Conservation (phyloP, 35 echinoderm and acorn worm genomes). For the Heliocidaris tuberculata region DNA sequence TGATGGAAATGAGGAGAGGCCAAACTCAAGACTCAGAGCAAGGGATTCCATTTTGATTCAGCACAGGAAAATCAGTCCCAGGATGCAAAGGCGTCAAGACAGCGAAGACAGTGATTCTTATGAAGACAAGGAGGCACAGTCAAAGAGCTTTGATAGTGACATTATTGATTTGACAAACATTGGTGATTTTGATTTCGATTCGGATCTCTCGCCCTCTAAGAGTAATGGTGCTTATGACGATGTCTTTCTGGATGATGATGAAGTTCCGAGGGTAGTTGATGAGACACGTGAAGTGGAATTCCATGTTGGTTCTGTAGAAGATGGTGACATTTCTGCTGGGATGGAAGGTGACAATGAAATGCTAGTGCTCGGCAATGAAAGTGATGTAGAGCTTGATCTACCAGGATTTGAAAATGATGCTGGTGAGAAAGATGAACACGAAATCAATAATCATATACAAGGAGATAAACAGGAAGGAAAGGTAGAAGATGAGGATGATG, state of each 20-base stretch:
- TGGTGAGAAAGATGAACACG: background rate
- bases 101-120: constrained; percentile 37
- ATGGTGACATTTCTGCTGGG: background rate
- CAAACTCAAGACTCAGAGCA: constrained; percentile 5
- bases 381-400: constrained; percentile 37
- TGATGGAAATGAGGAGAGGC: background rate
- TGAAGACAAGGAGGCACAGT: background rate
- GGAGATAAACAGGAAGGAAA: constrained; percentile 23
- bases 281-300: background rate
- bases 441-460: background rate
- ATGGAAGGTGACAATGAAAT: background rate
- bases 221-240: constrained; percentile 14
- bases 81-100: background rate
- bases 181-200: constrained; percentile 40
- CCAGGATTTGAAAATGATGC: constrained; percentile 19
- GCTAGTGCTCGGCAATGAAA: background rate
- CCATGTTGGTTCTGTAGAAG: background rate
- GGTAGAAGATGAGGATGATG: constrained; percentile 59
- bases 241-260: constrained; percentile 14
- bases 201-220: background rate
- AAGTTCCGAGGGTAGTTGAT: background rate
- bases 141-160: constrained; percentile 51
- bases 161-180: constrained; percentile 54
- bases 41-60: constrained; percentile 43
- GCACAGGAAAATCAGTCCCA: background rate